Percentiles rank a stretch among this genome's conserved stretches.
Evolutionary conservation across 1,140 invertebrate genomes (phyloP).

Genomic region (Atopsyche davidsoni): DNA sequence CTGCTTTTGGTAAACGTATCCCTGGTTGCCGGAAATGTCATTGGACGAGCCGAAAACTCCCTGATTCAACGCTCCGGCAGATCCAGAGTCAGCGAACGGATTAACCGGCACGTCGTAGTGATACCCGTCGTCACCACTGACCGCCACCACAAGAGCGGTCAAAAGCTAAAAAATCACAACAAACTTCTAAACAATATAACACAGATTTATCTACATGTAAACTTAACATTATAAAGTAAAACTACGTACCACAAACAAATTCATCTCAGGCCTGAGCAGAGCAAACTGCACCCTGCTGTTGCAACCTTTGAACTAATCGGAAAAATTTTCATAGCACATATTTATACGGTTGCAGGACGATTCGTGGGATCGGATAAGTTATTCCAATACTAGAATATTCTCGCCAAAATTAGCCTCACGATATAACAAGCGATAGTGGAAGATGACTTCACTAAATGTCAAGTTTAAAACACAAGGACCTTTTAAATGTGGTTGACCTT

Average conservation of each 20-base stretch:
- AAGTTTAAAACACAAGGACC: conserved; percentile 8
- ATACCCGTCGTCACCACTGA: neutral
- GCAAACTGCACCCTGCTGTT: neutral
- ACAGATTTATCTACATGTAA: neutral
- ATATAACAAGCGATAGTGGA: neutral
- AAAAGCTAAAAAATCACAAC: neutral
- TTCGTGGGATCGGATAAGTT: conserved; percentile 31
- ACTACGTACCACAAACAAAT: conserved; percentile 2
- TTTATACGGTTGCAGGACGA: conserved; percentile 36
- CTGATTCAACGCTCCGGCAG: neutral
- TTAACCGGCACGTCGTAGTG: neutral
- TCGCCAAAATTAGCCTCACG: neutral
- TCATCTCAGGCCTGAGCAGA: neutral
- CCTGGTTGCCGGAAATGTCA: neutral
- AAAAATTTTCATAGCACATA: conserved; percentile 33
- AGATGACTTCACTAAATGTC: conserved; percentile 6
- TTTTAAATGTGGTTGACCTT: conserved; percentile 8
- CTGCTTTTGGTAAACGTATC: no score
- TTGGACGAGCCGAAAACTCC: conserved; percentile 1
- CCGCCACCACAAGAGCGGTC: neutral
- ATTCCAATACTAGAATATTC: conserved; percentile 1
- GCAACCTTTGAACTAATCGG: neutral
- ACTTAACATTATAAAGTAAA: neutral
- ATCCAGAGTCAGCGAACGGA: neutral
- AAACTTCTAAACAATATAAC: neutral